These are phyloP conservation scores for Polypedilum vanderplanki DNA, from an alignment of 1,140 invertebrate genomes.

Conservation along the genomic window DNA sequence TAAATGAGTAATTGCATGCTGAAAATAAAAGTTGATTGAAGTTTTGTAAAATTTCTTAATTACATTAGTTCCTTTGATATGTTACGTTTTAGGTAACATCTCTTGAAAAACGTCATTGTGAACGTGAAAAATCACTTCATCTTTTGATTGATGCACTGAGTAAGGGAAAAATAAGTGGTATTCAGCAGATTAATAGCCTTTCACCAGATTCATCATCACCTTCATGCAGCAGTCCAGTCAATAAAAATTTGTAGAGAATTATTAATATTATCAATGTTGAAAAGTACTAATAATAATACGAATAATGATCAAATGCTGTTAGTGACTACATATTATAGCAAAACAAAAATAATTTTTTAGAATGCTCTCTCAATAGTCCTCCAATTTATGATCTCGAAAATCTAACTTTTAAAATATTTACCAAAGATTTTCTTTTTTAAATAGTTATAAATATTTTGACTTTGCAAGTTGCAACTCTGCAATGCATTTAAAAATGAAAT, in stretches of 20 bases:
- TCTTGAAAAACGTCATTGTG: conserved; percentile 41
- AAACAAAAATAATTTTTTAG: too few species aligned
- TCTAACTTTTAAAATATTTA: too few species aligned
- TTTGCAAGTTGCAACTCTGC: too few species aligned
- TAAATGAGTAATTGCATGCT: neutral
- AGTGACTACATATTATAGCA: too few species aligned
- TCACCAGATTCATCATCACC: conserved; percentile 24
- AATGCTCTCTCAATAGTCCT: too few species aligned
- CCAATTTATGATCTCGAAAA: too few species aligned
- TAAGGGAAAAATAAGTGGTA: conserved; percentile 41
- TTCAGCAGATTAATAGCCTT: conserved; percentile 39
- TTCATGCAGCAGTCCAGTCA: neutral
- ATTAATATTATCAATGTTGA: too few species aligned
- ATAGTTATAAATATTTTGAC: too few species aligned
- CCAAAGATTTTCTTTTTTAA: too few species aligned
- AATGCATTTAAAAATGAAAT: too few species aligned
- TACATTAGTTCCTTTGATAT: neutral
- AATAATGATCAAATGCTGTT: too few species aligned
- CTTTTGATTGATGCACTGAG: conserved; percentile 43
- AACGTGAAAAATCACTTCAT: conserved; percentile 42
- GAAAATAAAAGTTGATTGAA: neutral
- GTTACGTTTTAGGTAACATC: conserved; percentile 37
- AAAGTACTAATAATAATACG: too few species aligned
- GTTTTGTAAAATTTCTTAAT: neutral
- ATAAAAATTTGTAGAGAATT: conserved; percentile 4